Conservation (phyloP, 2,888 invertebrate genomes). For the Drosophila diplacantha region DNA sequence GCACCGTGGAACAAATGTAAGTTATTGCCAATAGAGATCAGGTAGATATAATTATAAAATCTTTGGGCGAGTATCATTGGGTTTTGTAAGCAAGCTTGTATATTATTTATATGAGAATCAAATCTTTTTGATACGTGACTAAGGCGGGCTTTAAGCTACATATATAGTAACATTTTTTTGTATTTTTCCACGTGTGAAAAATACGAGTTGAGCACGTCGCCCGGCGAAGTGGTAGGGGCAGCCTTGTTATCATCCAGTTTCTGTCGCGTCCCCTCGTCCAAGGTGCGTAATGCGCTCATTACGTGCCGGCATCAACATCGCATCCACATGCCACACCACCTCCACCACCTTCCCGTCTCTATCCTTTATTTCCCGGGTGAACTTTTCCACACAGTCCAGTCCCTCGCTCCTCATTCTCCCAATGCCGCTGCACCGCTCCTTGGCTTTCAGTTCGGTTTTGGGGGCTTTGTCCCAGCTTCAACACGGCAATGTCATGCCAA, state of each 20-base stretch:
- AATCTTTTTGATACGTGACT: neutral
- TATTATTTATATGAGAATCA: neutral
- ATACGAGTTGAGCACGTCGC: constrained; percentile 3
- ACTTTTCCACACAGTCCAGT: constrained; percentile 15
- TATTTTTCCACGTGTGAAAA: constrained; percentile 10
- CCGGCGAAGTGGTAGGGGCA: neutral
- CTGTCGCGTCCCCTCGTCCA: constrained; percentile 15
- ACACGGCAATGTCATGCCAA: constrained; percentile 65
- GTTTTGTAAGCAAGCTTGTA: neutral
- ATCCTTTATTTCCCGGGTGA: constrained; percentile 13
- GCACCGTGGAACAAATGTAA: constrained; percentile 6
- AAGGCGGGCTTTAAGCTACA: neutral
- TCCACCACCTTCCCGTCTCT: constrained; percentile 10
- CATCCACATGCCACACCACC: constrained; percentile 46
- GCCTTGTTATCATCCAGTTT: constrained; percentile 55
- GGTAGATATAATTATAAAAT: neutral
- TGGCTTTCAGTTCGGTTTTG: constrained; percentile 43
- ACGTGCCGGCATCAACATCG: constrained; percentile 63
- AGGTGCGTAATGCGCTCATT: constrained; percentile 70
- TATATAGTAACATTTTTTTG: neutral
- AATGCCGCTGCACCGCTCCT: neutral
- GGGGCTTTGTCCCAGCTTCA: constrained; percentile 37
- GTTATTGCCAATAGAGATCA: constrained; percentile 4
- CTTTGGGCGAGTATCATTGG: too few relatives aligned
- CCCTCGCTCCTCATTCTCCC: neutral